Conservation (phyloP, 1,140 invertebrate species). For the Cyclargus thomasi region DNA sequence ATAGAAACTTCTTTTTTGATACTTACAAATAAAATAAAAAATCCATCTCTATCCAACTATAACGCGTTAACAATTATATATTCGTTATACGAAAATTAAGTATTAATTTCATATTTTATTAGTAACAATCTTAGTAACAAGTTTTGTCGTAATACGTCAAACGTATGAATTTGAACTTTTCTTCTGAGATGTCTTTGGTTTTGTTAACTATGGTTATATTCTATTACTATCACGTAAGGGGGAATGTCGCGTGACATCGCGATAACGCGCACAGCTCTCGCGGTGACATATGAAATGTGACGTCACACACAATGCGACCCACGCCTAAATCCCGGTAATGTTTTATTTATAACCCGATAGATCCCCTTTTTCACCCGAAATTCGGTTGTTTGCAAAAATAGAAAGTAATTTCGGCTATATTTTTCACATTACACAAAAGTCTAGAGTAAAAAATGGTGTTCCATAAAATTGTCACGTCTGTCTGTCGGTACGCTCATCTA, state of each 20-base stretch:
- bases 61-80: too few relatives aligned
- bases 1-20: too few relatives aligned
- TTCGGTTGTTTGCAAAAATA: background rate
- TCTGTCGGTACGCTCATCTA: conserved; percentile 2
- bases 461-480: conserved; percentile 12
- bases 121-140: too few relatives aligned
- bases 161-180: too few relatives aligned
- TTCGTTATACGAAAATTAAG: too few relatives aligned
- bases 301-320: background rate
- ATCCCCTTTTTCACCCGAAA: background rate
- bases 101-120: too few relatives aligned
- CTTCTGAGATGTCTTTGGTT: too few relatives aligned
- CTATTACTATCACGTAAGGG: too few relatives aligned
- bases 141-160: too few relatives aligned
- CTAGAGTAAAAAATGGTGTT: conserved; percentile 9
- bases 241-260: background rate
- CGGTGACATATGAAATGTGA: background rate
- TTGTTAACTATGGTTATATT: too few relatives aligned
- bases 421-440: background rate
- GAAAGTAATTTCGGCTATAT: background rate
- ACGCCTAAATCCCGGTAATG: background rate
- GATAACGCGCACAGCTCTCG: background rate
- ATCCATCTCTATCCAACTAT: too few relatives aligned
- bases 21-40: too few relatives aligned
- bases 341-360: background rate